These are phyloP conservation scores for Mactra quadrangularis DNA, from an alignment of 1,140 invertebrate species.

Conservation along the genomic window DNA sequence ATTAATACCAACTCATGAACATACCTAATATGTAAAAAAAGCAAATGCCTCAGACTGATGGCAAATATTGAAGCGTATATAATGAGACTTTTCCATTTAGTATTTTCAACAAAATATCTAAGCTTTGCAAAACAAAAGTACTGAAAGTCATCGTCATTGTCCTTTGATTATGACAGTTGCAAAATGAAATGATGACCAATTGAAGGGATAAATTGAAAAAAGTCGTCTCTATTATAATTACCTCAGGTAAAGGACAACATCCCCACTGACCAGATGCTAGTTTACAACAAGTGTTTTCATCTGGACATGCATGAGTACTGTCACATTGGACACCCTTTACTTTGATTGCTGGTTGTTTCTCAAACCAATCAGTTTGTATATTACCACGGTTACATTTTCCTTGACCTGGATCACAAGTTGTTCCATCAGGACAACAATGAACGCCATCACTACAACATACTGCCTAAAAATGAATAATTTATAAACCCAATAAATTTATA, in stretches of 20 bases:
- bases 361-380: conserved; percentile 47
- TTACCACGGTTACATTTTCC: conserved; percentile 58
- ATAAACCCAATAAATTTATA: too few species aligned
- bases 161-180: too few species aligned
- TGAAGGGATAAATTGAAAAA: too few species aligned
- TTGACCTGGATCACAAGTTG: conserved; percentile 72
- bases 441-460: conserved; percentile 76
- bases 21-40: too few species aligned
- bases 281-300: conserved; percentile 82
- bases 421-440: conserved; percentile 79
- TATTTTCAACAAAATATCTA: too few species aligned
- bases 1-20: too few species aligned
- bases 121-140: too few species aligned
- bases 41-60: too few species aligned
- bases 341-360: conserved; percentile 51
- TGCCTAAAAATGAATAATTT: conserved; percentile 64
- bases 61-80: too few species aligned
- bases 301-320: conserved; percentile 75
- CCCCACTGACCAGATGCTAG: conserved; percentile 75
- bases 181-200: too few species aligned
- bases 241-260: conserved; percentile 72
- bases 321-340: conserved; percentile 67
- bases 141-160: too few species aligned
- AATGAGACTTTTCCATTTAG: too few species aligned
- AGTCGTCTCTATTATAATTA: neutral